These are phyloP conservation scores for Heliothis peltigera DNA, from an alignment of 2,888 invertebrate genomes.

Conservation along the genomic window DNA sequence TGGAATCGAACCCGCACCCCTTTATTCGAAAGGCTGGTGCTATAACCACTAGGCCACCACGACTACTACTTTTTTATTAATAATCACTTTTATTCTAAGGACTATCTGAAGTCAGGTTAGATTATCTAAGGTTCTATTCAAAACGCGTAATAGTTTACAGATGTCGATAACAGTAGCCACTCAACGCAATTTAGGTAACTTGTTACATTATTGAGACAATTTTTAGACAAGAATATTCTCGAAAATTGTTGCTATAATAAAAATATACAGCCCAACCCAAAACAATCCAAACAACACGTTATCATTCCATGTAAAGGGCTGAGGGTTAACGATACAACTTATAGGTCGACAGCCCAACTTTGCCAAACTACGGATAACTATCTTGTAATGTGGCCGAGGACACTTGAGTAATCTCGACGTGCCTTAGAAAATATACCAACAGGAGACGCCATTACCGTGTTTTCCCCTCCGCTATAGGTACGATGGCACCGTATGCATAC, in stretches of 20 bases:
- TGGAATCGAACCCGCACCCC: too few species aligned
- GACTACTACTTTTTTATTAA: too few species aligned
- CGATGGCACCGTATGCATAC: too few species aligned
- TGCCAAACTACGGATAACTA: conserved; percentile 68
- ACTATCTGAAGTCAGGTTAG: too few species aligned
- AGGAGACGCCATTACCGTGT: too few species aligned
- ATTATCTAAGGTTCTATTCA: too few species aligned
- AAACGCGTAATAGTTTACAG: too few species aligned
- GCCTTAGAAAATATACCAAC: conserved; percentile 3
- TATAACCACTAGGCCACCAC: too few species aligned
- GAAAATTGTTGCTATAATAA: conserved; percentile 4
- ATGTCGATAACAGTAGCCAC: neutral
- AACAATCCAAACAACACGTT: conserved; percentile 49
- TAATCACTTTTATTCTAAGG: too few species aligned
- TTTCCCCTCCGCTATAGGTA: too few species aligned
- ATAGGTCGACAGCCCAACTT: conserved; percentile 67
- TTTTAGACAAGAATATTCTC: neutral
- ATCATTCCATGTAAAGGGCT: conserved; percentile 63
- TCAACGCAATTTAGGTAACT: neutral
- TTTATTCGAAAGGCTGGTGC: too few species aligned
- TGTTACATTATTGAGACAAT: neutral
- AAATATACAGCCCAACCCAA: conserved; percentile 13
- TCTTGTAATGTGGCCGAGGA: conserved; percentile 72
- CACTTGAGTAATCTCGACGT: conserved; percentile 66
- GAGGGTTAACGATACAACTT: conserved; percentile 76